Percentiles rank a stretch among this genome's conserved stretches.
These are phyloP conservation scores for Pteruthius melanotis DNA, from an alignment of 2,113 vertebrate genomes.

Conservation along the genomic window DNA sequence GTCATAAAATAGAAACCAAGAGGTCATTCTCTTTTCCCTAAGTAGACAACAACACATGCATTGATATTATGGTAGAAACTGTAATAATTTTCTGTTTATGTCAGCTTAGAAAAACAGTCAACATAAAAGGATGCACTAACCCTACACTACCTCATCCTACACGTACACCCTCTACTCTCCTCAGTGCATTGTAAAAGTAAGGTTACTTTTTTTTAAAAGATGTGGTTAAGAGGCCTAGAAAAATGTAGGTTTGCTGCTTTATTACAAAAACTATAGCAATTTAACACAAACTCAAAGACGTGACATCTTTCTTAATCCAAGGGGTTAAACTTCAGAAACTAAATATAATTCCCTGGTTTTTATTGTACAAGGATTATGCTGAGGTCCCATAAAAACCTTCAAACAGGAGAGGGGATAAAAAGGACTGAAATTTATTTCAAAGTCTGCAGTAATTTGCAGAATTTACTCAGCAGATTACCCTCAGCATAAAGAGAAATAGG, in stretches of 20 bases:
- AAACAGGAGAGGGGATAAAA: accelerated
- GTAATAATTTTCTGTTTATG: not conserved
- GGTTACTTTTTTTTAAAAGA: not conserved
- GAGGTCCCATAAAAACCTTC: not conserved
- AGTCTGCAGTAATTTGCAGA: not conserved
- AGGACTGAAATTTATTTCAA: not conserved
- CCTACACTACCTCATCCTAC: not conserved
- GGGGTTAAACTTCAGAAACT: not conserved
- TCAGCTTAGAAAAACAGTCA: not conserved
- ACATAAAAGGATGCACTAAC: not conserved
- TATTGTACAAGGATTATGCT: not conserved
- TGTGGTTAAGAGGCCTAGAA: not conserved
- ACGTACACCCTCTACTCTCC: not conserved
- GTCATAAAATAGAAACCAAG: not conserved
- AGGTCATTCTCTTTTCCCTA: not conserved
- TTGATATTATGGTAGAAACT: not conserved
- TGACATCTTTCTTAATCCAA: not conserved
- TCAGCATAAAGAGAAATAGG: not conserved
- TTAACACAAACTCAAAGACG: not conserved
- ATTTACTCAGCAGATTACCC: not conserved
- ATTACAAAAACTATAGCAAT: not conserved
- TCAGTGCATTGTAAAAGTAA: not conserved
- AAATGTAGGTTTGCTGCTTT: not conserved
- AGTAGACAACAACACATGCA: not conserved
- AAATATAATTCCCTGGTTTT: not conserved